Conservation (phyloP, 2,888 invertebrate genomes). For the Drosophila neonasuta region DNA sequence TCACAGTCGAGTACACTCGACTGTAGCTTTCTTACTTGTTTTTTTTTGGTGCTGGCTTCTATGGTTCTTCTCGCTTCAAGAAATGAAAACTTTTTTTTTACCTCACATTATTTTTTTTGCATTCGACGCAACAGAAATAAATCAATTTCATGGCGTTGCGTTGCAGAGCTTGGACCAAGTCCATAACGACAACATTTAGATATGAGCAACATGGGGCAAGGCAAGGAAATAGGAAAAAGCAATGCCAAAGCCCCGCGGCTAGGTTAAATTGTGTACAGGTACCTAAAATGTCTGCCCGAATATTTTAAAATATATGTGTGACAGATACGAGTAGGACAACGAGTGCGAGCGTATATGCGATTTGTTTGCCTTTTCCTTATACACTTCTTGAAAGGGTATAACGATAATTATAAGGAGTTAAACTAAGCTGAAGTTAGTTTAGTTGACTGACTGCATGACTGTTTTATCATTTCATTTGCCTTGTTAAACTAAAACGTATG, state of each 20-base stretch:
- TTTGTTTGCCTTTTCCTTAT: conserved; percentile 6
- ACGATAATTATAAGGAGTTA: rapidly evolving
- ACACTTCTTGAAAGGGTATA: not conserved
- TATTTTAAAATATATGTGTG: conserved; percentile 19
- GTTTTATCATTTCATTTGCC: too few species aligned
- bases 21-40: not conserved
- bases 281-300: conserved; percentile 22
- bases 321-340: conserved; percentile 10
- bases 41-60: not conserved
- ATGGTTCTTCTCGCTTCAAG: conserved; percentile 1
- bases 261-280: conserved; percentile 33
- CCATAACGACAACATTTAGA: conserved; percentile 55
- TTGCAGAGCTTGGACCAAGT: conserved; percentile 47
- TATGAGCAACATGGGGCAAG: not conserved
- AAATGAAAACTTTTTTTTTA: conserved; percentile 48
- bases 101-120: conserved; percentile 27
- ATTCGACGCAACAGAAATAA: conserved; percentile 73
- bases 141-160: conserved; percentile 77
- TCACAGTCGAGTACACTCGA: too few species aligned
- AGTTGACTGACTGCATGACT: too few species aligned
- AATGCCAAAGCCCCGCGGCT: conserved; percentile 58
- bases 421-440: too few species aligned
- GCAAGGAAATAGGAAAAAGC: conserved; percentile 2
- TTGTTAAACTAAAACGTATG: too few species aligned
- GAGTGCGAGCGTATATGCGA: conserved; percentile 3